phyloP scores from a whole-genome alignment of 64 coral and sea anemone genomes.

The Montipora cactus region DNA sequence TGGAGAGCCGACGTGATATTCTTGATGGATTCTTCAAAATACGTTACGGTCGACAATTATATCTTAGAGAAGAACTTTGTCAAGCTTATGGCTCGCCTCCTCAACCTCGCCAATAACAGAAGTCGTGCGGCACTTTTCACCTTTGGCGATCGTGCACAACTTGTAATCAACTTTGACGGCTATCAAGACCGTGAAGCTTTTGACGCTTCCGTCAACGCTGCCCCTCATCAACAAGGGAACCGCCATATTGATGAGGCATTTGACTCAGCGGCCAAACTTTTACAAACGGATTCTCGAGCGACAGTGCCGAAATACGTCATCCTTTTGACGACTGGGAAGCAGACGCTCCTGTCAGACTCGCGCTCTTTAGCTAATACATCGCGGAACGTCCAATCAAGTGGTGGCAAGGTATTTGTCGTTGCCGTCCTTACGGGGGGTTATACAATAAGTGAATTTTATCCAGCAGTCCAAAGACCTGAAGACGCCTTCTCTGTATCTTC shows the following conservation, averaged over 20 bases:
- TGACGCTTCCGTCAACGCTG: conserved; percentile 58
- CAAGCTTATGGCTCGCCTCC: conserved; percentile 47
- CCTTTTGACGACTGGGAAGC: conserved; percentile 61
- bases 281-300: conserved; percentile 28
- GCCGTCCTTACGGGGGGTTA: conserved; percentile 41
- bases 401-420: conserved; percentile 61
- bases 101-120: conserved; percentile 44
- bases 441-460: conserved; percentile 29
- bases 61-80: conserved; percentile 70
- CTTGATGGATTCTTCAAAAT: conserved; percentile 60
- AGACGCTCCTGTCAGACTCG: neutral
- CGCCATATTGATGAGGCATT: conserved; percentile 73
- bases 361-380: conserved; percentile 36
- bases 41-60: conserved; percentile 50
- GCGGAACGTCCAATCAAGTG: conserved; percentile 18
- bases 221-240: conserved; percentile 48
- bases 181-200: conserved; percentile 49
- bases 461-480: conserved; percentile 25
- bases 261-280: conserved; percentile 33
- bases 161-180: conserved; percentile 36
- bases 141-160: conserved; percentile 34
- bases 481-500: conserved; percentile 17
- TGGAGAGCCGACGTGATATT: conserved; percentile 68
- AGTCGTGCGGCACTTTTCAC: conserved; percentile 51
- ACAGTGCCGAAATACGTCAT: conserved; percentile 66